Evolutionary conservation across 2,888 invertebrate genomes (phyloP), one percentile per base, ranked within the genome.

Genomic region (Caenorhabditis macrosperma): DNA sequence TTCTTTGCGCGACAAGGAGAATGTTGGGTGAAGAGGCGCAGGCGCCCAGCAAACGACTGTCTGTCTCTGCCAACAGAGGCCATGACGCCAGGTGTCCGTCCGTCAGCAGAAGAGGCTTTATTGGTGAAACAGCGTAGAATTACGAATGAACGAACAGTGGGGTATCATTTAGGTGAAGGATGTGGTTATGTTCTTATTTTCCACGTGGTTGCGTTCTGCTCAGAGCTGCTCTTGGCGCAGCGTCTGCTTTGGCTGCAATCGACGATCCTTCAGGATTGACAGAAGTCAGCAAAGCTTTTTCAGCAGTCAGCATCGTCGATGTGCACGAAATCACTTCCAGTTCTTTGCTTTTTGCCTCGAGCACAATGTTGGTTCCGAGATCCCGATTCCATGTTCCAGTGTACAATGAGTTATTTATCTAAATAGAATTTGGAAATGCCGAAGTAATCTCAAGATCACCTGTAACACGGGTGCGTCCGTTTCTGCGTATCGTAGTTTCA

Each of bases 381-480:
- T 81, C 78, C n/a, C 78, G 71, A 20, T 64, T 76, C 88, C 88
- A 88, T 22, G 83, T 77, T 4, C 85, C 87, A 1, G 85, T 82
- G 67, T 86, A 88, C 15, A 88, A 52, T 3, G 87, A 84, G 41
- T 85, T 84, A 24, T 85, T 85, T 1, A 86, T 63, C 86, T 85
- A 50, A 72, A 35, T 30, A n/a, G 30, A 30, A 52, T 35, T 26
- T 24, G 24, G 20, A 6, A 6, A 9, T 30, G 20, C 28, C 46
- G 15, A n/a, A 44, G n/a, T n/a, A n/a, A n/a, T n/a, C n/a, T n/a
- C n/a, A n/a, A n/a, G n/a, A n/a, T n/a, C n/a, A 88, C 84, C 72
- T 88, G 88, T 1, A 88, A 60, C 2, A 88, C 63, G 0, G 88
- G 88, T 9, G 66, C 66, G 6, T 71, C 81, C 2, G 82, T 78